Conservation (phyloP, 1,140 invertebrate species). For the Helicorthomorpha holstii region DNA sequence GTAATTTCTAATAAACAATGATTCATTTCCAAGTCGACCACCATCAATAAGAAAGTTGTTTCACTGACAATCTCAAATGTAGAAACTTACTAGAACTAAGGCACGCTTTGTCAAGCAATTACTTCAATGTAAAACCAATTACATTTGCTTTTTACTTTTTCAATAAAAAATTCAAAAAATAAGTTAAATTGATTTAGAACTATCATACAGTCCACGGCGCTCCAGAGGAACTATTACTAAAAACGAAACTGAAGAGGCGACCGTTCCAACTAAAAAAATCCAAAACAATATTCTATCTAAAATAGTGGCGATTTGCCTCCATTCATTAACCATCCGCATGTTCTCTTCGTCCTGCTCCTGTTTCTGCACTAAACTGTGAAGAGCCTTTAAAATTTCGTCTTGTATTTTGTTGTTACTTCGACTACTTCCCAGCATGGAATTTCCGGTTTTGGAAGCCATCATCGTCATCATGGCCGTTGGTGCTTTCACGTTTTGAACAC, state of each 20-base stretch:
- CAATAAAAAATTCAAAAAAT: no score
- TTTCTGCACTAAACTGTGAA: constrained; percentile 18
- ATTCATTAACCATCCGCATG: constrained; percentile 29
- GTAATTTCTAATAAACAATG: no score
- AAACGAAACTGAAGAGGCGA: constrained; percentile 31
- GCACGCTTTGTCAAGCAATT: no score
- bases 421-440: constrained; percentile 7
- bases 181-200: no score
- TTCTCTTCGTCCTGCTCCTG: constrained; percentile 23
- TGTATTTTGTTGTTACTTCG: constrained; percentile 10
- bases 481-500: constrained; percentile 1
- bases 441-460: constrained; percentile 12
- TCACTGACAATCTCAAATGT: no score
- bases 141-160: no score
- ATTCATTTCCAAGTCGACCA: no score
- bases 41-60: no score
- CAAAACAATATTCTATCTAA: constrained; percentile 40
- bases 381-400: constrained; percentile 19
- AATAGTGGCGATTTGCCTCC: constrained; percentile 33
- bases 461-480: neutral
- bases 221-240: constrained; percentile 30
- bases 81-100: no score
- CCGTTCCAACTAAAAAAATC: constrained; percentile 34
- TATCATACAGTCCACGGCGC: constrained; percentile 16
- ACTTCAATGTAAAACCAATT: no score